Conservation (phyloP, 1,140 invertebrate genomes). For the Sycophila sp. region DNA sequence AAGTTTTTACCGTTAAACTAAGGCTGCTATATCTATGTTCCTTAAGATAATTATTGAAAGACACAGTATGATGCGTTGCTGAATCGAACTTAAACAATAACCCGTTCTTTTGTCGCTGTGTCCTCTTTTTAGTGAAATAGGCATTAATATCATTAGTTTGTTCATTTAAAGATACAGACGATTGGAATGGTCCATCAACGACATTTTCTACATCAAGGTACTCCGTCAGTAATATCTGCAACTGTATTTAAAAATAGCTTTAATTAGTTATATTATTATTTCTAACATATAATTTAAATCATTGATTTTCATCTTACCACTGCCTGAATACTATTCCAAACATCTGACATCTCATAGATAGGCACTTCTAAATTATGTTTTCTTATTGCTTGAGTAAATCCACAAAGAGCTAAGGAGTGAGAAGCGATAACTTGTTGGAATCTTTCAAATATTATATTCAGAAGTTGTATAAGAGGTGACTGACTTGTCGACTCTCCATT, state of each 20-base stretch:
- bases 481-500: conserved; percentile 43
- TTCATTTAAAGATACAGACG: conserved; percentile 69
- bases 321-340: conserved; percentile 89
- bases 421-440: conserved; percentile 78
- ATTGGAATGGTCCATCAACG: conserved; percentile 69
- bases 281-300: neutral
- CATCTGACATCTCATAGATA: conserved; percentile 82
- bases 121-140: conserved; percentile 75
- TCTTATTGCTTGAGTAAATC: conserved; percentile 70
- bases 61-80: conserved; percentile 80
- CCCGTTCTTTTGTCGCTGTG: conserved; percentile 71
- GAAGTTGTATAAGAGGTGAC: conserved; percentile 66
- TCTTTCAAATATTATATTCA: conserved; percentile 78
- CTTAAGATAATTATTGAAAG: conserved; percentile 74
- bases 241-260: conserved; percentile 63
- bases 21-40: conserved; percentile 64
- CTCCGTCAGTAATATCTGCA: conserved; percentile 81
- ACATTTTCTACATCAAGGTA: conserved; percentile 85
- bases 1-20: conserved; percentile 43
- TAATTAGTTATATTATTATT: conserved; percentile 9
- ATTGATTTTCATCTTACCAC: conserved; percentile 70
- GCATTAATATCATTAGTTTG: conserved; percentile 71
- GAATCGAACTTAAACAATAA: conserved; percentile 83
- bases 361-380: conserved; percentile 68
- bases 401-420: conserved; percentile 73